Evolutionary conservation across 2,797 vertebrate species (phyloP).

Genomic region (Falco cherrug): DNA sequence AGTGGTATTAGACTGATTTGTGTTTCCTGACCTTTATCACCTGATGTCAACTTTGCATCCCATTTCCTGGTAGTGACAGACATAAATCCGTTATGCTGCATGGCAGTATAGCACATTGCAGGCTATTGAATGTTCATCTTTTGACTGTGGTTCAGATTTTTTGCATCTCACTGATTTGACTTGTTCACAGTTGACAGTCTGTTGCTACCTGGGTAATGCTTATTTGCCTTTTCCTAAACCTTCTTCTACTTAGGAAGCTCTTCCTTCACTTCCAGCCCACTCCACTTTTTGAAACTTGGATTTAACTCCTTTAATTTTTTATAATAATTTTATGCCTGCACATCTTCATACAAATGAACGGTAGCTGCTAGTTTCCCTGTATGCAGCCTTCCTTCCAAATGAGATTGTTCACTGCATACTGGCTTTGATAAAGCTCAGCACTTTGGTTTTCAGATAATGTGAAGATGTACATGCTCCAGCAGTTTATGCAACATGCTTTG

Average conservation of each 20-base stretch:
- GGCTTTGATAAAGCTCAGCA: neutral
- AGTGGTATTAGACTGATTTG: neutral
- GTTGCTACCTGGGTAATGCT: neutral
- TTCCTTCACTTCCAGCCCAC: neutral
- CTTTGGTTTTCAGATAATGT: neutral
- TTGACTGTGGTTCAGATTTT: neutral
- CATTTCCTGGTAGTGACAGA: slow-evolving; percentile 17
- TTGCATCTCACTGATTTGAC: neutral
- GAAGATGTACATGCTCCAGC: neutral
- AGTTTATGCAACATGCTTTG: neutral
- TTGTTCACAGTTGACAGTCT: neutral
- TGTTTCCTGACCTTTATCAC: slow-evolving; percentile 34
- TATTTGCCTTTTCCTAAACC: neutral
- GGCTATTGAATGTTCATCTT: neutral
- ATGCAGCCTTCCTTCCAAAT: neutral
- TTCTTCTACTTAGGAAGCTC: neutral
- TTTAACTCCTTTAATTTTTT: neutral
- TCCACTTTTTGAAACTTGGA: neutral
- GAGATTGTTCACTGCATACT: neutral
- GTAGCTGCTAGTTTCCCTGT: neutral
- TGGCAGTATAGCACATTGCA: neutral
- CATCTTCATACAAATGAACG: neutral
- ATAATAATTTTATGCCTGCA: neutral
- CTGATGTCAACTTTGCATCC: neutral
- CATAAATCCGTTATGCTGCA: neutral